Evolutionary conservation across 2,888 invertebrate genomes (phyloP).

Genomic region (Pseudeuparius sepicola): DNA sequence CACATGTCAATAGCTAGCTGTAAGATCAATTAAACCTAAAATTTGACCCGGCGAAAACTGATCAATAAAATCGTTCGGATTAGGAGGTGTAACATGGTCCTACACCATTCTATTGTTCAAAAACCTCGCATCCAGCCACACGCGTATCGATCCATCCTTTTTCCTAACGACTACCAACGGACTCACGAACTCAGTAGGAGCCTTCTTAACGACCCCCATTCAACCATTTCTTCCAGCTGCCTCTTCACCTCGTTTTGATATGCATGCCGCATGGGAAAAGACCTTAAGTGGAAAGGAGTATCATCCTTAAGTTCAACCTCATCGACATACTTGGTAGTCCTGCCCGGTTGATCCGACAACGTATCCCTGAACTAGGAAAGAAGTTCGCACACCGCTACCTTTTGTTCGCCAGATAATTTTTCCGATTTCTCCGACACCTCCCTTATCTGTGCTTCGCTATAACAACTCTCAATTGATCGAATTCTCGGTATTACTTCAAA

Average conservation of each 20-base stretch:
- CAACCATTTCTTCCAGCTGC: slow-evolving; percentile 13
- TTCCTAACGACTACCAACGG: slow-evolving; percentile 15
- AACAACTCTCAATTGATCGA: too few relatives aligned
- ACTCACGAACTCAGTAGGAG: slow-evolving; percentile 11
- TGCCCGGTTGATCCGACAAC: slow-evolving; percentile 11
- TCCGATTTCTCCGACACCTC: too few relatives aligned
- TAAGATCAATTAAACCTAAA: too few relatives aligned
- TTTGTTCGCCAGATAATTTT: too few relatives aligned
- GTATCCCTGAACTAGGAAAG: too few relatives aligned
- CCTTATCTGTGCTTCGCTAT: too few relatives aligned
- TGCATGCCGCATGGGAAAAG: slow-evolving; percentile 12
- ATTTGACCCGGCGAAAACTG: too few relatives aligned
- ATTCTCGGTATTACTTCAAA: too few relatives aligned
- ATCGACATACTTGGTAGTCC: slow-evolving; percentile 9
- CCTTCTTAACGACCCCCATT: slow-evolving; percentile 8
- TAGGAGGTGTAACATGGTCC: too few relatives aligned
- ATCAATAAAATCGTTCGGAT: too few relatives aligned
- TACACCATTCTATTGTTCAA: slow-evolving; percentile 24
- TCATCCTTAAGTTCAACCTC: slow-evolving; percentile 8
- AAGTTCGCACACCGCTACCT: too few relatives aligned
- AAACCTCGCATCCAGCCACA: slow-evolving; percentile 13
- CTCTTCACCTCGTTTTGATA: slow-evolving; percentile 6
- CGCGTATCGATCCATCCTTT: slow-evolving; percentile 12
- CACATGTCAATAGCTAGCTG: too few relatives aligned
- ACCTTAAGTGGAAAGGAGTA: slow-evolving; percentile 7